phyloP scores from a whole-genome alignment of 1,140 invertebrate species.

The Brachionus paranguensis region DNA sequence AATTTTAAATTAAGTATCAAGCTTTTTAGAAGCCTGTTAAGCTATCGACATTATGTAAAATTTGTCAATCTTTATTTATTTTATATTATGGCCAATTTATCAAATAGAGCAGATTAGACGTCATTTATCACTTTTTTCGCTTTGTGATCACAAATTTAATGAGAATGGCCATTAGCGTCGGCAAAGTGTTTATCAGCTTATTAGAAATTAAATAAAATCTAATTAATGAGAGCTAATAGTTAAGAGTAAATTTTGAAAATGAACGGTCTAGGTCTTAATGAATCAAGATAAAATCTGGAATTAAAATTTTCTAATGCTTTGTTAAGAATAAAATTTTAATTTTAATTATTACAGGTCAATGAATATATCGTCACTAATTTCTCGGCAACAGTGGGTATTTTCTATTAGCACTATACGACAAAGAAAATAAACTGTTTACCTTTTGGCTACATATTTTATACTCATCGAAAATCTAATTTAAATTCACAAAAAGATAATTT shows the following conservation, averaged over 20 bases:
- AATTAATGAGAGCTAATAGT: neutral
- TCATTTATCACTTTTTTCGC: neutral
- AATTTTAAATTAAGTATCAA: neutral
- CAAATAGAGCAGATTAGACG: neutral
- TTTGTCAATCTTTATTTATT: neutral
- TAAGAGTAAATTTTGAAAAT: neutral
- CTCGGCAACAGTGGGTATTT: neutral
- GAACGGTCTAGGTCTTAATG: neutral
- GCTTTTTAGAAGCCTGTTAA: neutral
- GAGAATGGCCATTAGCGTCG: neutral
- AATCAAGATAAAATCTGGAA: neutral
- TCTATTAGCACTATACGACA: neutral
- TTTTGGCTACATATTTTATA: neutral
- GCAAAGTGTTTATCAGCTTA: neutral
- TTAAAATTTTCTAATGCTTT: neutral
- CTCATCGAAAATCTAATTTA: neutral
- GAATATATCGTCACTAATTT: neutral
- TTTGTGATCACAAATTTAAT: neutral
- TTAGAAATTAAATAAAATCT: neutral
- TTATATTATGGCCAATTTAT: neutral
- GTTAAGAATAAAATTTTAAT: neutral
- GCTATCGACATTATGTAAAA: neutral
- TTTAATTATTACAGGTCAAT: conserved; percentile 11
- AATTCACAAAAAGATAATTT: neutral
- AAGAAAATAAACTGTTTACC: neutral